A percentile compares a stretch with the other conserved stretches of the same genome.
These are phyloP conservation scores for Drosophila mimica DNA, from an alignment of 2,888 invertebrate species.

Conservation along the genomic window DNA sequence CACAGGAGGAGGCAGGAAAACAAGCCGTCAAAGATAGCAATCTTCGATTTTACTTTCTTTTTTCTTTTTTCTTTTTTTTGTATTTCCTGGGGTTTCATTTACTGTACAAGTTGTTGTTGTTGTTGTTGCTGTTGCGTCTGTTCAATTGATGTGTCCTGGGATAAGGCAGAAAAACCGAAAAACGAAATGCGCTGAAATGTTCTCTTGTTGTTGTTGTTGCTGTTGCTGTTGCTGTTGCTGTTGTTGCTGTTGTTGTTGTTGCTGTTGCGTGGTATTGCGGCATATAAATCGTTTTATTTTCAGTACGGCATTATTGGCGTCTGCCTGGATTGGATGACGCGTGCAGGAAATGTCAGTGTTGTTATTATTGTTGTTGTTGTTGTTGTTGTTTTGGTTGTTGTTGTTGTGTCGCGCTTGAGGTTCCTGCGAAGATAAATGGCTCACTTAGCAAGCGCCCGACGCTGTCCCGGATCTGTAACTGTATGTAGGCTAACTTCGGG, in stretches of 20 bases:
- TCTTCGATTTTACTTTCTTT: conserved; percentile 80
- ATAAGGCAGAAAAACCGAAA: conserved; percentile 62
- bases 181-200: conserved; percentile 54
- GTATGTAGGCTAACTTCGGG: conserved; percentile 20
- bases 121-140: conserved; percentile 50
- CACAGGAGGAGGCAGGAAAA: conserved; percentile 62
- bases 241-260: conserved; percentile 45
- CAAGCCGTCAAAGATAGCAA: conserved; percentile 83
- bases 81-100: conserved; percentile 66
- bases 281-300: conserved; percentile 82
- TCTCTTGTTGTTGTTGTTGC: conserved; percentile 52
- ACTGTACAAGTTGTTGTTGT: conserved; percentile 47
- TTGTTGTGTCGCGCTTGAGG: conserved; percentile 76
- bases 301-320: conserved; percentile 71
- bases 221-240: conserved; percentile 47
- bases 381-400: conserved; percentile 44
- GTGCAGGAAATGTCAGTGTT: conserved; percentile 70
- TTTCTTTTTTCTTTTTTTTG: conserved; percentile 17
- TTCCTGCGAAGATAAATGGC: conserved; percentile 85
- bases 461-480: conserved; percentile 19
- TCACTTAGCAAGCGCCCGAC: conserved; percentile 78
- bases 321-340: conserved; percentile 74
- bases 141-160: conserved; percentile 74
- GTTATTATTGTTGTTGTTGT: conserved; percentile 46
- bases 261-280: conserved; percentile 66